Conservation (phyloP, 1,140 invertebrate genomes). For the Leptopilina clavipes region DNA sequence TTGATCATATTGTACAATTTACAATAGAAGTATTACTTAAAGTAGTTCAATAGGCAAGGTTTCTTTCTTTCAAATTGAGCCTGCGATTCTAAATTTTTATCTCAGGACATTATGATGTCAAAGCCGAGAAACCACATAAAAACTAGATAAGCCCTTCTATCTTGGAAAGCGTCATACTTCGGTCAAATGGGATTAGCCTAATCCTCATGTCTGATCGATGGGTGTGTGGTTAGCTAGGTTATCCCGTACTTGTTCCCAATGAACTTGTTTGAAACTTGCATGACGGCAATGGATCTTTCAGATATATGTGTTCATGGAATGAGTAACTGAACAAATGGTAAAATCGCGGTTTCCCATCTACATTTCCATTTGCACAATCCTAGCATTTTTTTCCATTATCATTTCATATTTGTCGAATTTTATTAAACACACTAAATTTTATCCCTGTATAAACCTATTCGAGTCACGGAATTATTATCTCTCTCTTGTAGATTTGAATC, state of each 20-base stretch:
- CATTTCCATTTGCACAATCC: slow-evolving; percentile 43
- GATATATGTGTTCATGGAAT: neutral
- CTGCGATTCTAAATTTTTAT: too few relatives aligned
- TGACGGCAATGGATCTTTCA: neutral
- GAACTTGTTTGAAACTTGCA: neutral
- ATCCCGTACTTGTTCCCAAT: neutral
- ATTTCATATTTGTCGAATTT: too few relatives aligned
- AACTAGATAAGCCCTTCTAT: slow-evolving; percentile 52
- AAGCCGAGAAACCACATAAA: slow-evolving; percentile 53
- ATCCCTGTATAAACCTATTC: too few relatives aligned
- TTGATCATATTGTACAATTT: too few relatives aligned
- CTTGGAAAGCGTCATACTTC: slow-evolving; percentile 41
- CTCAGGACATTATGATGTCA: slow-evolving; percentile 2
- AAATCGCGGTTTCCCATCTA: slow-evolving; percentile 35
- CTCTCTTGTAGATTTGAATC: too few relatives aligned
- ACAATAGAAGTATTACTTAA: too few relatives aligned
- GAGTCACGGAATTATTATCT: too few relatives aligned
- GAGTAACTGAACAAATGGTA: neutral
- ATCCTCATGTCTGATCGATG: slow-evolving; percentile 53
- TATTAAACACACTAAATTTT: too few relatives aligned
- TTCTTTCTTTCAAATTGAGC: too few relatives aligned
- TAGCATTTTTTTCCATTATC: too few relatives aligned
- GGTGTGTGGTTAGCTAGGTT: slow-evolving; percentile 22
- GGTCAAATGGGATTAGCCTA: slow-evolving; percentile 55
- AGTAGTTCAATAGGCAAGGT: too few relatives aligned